These are phyloP conservation scores for Numenius arquata DNA, from an alignment of 2,113 vertebrate genomes.

Conservation along the genomic window DNA sequence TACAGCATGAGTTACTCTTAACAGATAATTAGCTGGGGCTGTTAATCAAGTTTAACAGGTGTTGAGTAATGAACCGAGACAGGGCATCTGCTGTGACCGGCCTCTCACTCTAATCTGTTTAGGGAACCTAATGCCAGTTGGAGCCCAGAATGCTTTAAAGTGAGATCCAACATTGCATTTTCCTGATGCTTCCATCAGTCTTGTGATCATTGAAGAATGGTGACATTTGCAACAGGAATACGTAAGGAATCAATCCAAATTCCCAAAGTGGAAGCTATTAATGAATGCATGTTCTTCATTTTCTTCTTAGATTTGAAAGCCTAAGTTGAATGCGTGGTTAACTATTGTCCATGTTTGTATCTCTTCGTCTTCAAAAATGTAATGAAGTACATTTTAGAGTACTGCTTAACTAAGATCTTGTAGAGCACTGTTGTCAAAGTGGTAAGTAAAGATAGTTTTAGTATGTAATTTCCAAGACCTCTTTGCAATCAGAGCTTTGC, in stretches of 20 bases:
- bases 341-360: not conserved
- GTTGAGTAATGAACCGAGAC: conserved; percentile 78
- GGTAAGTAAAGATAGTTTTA: not conserved
- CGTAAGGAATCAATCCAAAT: conserved; percentile 17
- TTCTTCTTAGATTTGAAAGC: not conserved
- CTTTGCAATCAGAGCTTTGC: not conserved
- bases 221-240: conserved; percentile 40
- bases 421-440: not conserved
- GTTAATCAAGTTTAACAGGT: conserved; percentile 80
- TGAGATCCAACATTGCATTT: conserved; percentile 9
- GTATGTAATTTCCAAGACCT: not conserved
- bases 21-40: conserved; percentile 71
- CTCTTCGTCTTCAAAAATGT: conserved; percentile 19
- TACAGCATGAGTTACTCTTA: conserved; percentile 69
- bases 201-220: conserved; percentile 2
- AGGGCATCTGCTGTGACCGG: conserved; percentile 73
- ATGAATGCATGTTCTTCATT: not conserved
- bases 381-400: not conserved
- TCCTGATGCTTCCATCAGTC: conserved; percentile 40
- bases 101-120: conserved; percentile 62
- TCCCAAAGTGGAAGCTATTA: not conserved
- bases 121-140: conserved; percentile 40
- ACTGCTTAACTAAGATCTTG: not conserved
- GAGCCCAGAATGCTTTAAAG: conserved; percentile 19
- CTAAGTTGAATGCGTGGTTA: not conserved